Percentiles rank a stretch among this genome's conserved stretches.
Evolutionary conservation across 2,888 invertebrate species (phyloP).

Genomic region (Melinaea marsaeus): DNA sequence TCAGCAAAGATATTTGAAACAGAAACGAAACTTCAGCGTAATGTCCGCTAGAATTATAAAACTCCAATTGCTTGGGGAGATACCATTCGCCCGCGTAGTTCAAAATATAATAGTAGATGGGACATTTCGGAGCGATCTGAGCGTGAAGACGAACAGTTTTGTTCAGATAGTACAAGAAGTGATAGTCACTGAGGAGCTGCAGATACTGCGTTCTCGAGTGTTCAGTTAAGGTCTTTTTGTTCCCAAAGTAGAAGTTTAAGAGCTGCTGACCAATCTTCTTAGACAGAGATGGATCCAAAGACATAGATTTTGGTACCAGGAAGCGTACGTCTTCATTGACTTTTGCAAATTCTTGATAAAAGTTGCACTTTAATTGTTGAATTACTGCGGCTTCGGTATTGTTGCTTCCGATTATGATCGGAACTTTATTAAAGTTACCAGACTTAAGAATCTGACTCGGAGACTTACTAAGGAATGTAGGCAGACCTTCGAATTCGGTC

Average conservation of each 20-base stretch:
- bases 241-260: slow-evolving; percentile 60
- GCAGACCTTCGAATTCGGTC: slow-evolving; percentile 64
- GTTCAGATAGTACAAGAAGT: slow-evolving; percentile 63
- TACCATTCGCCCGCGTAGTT: slow-evolving; percentile 61
- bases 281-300: slow-evolving; percentile 43
- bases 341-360: slow-evolving; percentile 56
- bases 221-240: slow-evolving; percentile 49
- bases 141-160: slow-evolving; percentile 60
- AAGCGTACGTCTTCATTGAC: slow-evolving; percentile 52
- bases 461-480: slow-evolving; percentile 61
- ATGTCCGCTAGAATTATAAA: slow-evolving; percentile 58
- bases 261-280: slow-evolving; percentile 57
- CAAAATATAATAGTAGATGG: slow-evolving; percentile 64
- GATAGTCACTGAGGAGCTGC: slow-evolving; percentile 64
- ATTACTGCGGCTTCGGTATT: slow-evolving; percentile 57
- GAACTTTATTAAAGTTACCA: slow-evolving; percentile 65
- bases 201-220: slow-evolving; percentile 59
- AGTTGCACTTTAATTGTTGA: slow-evolving; percentile 46
- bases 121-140: slow-evolving; percentile 50
- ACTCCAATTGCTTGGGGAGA: slow-evolving; percentile 46
- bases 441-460: slow-evolving; percentile 59
- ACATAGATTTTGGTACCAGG: slow-evolving; percentile 56
- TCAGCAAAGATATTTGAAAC: slow-evolving; percentile 49
- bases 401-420: slow-evolving; percentile 66
- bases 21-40: slow-evolving; percentile 62